phyloP scores from a whole-genome alignment of 2,797 vertebrate genomes.

The Scyliorhinus canicula region DNA sequence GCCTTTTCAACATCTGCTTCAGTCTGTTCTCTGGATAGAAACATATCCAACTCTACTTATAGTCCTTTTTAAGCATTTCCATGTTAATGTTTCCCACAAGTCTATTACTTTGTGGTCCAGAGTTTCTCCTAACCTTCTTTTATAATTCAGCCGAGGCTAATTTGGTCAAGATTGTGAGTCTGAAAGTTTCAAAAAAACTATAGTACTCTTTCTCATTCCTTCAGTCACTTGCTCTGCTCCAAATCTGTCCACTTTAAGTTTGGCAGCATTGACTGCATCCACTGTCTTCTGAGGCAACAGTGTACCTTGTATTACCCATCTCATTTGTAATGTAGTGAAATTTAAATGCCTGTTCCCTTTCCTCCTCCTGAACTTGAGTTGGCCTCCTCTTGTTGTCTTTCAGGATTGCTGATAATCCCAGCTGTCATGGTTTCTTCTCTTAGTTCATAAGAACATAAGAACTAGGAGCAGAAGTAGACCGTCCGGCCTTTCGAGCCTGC shows the following conservation, averaged over 20 bases:
- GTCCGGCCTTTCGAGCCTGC: too few relatives aligned
- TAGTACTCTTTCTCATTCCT: neutral
- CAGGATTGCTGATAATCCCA: neutral
- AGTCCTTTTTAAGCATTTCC: neutral
- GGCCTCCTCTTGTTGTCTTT: neutral
- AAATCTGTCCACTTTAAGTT: neutral
- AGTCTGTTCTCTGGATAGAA: neutral
- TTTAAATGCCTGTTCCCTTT: neutral
- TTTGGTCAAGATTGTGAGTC: neutral
- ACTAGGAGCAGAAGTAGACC: too few relatives aligned
- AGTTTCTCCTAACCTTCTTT: neutral
- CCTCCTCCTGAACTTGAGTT: neutral
- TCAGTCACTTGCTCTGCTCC: neutral
- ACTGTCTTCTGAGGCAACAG: neutral
- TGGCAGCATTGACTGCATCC: neutral
- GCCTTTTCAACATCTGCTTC: neutral
- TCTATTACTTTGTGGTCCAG: neutral
- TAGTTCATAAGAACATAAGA: too few relatives aligned
- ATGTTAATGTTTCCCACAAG: neutral
- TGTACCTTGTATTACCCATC: neutral
- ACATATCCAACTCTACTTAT: neutral
- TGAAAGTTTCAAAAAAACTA: neutral
- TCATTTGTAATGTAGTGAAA: neutral
- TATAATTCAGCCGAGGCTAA: neutral
- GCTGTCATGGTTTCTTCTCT: neutral